Evolutionary conservation across 2,113 vertebrate species (phyloP), one percentile per base, ranked within the genome.

Genomic region (Helogale parvula): DNA sequence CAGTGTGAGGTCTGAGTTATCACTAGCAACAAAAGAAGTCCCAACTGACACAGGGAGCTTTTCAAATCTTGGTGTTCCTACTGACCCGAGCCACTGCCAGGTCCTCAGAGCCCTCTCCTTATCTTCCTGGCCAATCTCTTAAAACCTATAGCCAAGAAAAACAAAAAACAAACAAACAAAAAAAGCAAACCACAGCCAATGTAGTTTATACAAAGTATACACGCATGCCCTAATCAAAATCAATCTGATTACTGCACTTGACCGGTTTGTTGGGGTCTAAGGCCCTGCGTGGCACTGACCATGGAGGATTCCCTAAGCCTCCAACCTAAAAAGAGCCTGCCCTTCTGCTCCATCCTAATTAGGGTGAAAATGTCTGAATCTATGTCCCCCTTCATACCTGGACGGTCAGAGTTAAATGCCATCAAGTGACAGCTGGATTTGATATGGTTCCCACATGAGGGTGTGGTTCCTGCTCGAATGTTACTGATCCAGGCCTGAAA

Each of bases 401-500:
- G 95, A 0, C 98, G 98, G 79, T 99, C 99, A 0, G 99, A 98
- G 31, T 92, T 99, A 98, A 99, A 99, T 0, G 99, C 99, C 1
- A 99, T 98, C 92, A 99, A 98, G 93, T 81, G 97, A 97, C 99
- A 98, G 98, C 99, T 99, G 19, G 99, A 99, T 98, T 99, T 99
- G 98, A 99, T 99, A 0, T 99, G 99, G 98, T 98, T 99, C 57
- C 99, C 99, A 71, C 98, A 99, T 84, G 99, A 99, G 0, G 98
- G 7, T 25, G 98, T 12, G 0, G 99, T 98, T 82, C 98, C 99
- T 0, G 98, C 99, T 88, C 98, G 99, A 65, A 99, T 97, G 52
- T 98, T 98, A 93, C 97, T 97, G 57, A 99, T 99, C 99, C 99
- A 99, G 93, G 98, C 99, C 99, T 99, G 97, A 10, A 86, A 97